Percentiles rank a stretch among this genome's conserved stretches.
Conservation (phyloP, 1,140 invertebrate genomes). For the Cepaea nemoralis region DNA sequence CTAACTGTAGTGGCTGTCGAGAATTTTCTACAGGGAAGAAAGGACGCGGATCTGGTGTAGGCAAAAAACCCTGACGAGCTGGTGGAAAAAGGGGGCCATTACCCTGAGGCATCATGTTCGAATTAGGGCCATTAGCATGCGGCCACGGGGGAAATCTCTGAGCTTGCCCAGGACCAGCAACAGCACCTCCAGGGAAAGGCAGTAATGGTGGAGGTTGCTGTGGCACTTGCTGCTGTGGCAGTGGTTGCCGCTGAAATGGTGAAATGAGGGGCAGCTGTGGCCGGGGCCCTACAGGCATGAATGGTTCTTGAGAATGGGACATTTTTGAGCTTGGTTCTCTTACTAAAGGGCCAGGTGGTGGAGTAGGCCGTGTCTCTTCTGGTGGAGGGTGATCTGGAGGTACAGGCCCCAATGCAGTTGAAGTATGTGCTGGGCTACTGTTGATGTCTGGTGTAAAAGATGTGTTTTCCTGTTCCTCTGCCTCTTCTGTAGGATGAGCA, state of each 20-base stretch:
- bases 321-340: background rate
- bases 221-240: conserved; percentile 15
- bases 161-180: background rate
- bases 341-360: conserved; percentile 12
- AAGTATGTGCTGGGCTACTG: background rate
- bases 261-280: background rate
- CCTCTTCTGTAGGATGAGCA: conserved; percentile 40
- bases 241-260: background rate
- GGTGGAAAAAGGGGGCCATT: conserved; percentile 7
- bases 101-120: conserved; percentile 28
- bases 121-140: conserved; percentile 2
- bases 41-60: conserved; percentile 14
- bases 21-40: conserved; percentile 7
- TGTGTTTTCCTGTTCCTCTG: conserved; percentile 5
- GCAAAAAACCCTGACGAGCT: background rate
- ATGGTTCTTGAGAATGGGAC: conserved; percentile 8
- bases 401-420: conserved; percentile 23
- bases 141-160: conserved; percentile 35
- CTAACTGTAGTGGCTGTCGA: background rate
- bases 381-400: conserved; percentile 38
- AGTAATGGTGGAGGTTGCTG: conserved; percentile 19
- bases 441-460: background rate
- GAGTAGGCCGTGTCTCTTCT: conserved; percentile 18
- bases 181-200: conserved; percentile 5
- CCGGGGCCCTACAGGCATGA: background rate